A percentile compares a stretch with the other conserved stretches of the same genome.
Evolutionary conservation across 2,888 invertebrate species (phyloP).

Genomic region (Caenorhabditis panamensis): DNA sequence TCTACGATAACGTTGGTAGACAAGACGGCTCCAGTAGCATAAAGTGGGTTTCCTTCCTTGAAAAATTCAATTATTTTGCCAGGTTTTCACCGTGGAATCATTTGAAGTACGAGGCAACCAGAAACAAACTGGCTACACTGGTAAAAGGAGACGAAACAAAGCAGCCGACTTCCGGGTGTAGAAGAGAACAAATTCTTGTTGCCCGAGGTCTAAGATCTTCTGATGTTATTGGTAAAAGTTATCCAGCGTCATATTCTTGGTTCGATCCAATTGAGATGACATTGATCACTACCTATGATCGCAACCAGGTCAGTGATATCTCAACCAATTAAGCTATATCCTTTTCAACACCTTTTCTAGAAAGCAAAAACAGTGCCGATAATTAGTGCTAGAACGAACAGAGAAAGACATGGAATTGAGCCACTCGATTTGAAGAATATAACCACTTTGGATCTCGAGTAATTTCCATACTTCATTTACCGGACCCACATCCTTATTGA

Average conservation of each 20-base stretch:
- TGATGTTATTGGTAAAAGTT: constrained; percentile 47
- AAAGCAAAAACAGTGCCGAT: not conserved
- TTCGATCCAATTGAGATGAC: constrained; percentile 49
- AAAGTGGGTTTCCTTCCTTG: too few relatives aligned
- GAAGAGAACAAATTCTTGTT: not conserved
- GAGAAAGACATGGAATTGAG: constrained; percentile 40
- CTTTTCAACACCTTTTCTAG: too few relatives aligned
- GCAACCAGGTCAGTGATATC: not conserved
- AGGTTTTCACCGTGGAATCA: not conserved
- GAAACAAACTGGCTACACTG: not conserved
- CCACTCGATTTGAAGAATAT: constrained; percentile 38
- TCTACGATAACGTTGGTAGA: constrained; percentile 56
- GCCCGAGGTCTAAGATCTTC: not conserved
- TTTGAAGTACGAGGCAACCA: not conserved
- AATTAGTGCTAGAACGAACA: constrained; percentile 20
- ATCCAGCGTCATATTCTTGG: constrained; percentile 47
- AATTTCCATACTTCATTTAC: too few relatives aligned
- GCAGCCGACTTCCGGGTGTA: not conserved
- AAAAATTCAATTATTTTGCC: not conserved
- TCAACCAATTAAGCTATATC: too few relatives aligned
- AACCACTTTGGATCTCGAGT: not conserved
- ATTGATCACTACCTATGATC: constrained; percentile 17
- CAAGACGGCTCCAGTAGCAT: constrained; percentile 42
- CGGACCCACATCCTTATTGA: too few relatives aligned
- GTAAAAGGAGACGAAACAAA: not conserved